A percentile compares a stretch with the other conserved stretches of the same genome.
Evolutionary conservation across 2,797 vertebrate genomes (phyloP).

Genomic region (Acanthopagrus latus): DNA sequence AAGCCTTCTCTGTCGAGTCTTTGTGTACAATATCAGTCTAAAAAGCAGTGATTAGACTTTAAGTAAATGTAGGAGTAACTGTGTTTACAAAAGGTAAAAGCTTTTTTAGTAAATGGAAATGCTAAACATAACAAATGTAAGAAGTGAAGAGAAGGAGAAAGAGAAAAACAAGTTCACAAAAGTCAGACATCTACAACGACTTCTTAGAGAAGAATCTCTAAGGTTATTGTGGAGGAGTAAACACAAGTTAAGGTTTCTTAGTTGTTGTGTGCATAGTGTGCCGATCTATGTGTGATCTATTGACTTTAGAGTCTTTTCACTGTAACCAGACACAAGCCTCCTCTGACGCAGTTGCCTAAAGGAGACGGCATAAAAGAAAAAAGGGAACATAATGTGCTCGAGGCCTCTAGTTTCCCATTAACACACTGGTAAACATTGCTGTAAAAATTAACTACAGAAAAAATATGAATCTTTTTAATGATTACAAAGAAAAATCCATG

Average conservation of each 20-base stretch:
- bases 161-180: not conserved
- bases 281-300: not conserved
- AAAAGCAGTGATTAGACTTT: not conserved
- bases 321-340: conserved; percentile 41
- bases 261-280: conserved; percentile 3
- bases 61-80: not conserved
- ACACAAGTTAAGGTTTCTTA: not conserved
- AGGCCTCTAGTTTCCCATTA: conserved; percentile 55
- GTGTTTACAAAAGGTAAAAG: conserved; percentile 34
- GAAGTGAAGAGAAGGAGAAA: not conserved
- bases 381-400: conserved; percentile 54
- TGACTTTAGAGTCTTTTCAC: conserved; percentile 45
- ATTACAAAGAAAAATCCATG: conserved; percentile 42
- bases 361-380: conserved; percentile 16
- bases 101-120: conserved; percentile 2
- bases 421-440: conserved; percentile 43
- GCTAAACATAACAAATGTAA: not conserved
- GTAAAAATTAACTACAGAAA: conserved; percentile 61
- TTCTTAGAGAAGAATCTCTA: not conserved
- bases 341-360: conserved; percentile 33
- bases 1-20: not conserved
- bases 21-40: not conserved
- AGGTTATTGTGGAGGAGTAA: not conserved
- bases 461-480: conserved; percentile 44
- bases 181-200: not conserved